A percentile compares a stretch with the other conserved stretches of the same genome.
phyloP scores from a whole-genome alignment of 2,113 vertebrate species.

The Cervus canadensis region DNA sequence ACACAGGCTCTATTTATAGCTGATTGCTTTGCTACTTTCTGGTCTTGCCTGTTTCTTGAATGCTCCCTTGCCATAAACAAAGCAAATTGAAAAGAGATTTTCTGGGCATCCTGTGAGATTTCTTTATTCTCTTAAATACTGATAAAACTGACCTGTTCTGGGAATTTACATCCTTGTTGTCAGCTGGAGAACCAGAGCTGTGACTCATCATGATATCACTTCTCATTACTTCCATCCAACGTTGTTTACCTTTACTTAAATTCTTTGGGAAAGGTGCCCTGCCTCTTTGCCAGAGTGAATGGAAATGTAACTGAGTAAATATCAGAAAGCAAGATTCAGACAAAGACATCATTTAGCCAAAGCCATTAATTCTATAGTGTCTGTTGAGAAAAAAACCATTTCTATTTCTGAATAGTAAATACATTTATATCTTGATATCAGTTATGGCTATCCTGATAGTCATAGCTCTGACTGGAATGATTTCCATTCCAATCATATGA shows the following conservation, averaged over 20 bases:
- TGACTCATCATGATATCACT: background rate
- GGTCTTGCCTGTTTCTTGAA: constrained; percentile 5
- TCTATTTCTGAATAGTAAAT: background rate
- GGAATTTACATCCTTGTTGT: background rate
- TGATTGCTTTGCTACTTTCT: background rate
- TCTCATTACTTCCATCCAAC: background rate
- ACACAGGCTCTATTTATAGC: constrained; percentile 33
- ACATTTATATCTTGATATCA: background rate
- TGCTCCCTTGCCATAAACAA: background rate
- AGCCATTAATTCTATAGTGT: background rate
- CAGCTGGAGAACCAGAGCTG: background rate
- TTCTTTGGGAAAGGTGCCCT: background rate
- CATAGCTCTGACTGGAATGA: background rate
- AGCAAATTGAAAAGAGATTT: constrained; percentile 11
- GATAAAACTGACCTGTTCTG: constrained; percentile 19
- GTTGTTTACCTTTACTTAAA: background rate
- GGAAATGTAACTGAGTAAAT: constrained; percentile 16
- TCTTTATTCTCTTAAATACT: background rate
- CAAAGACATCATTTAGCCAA: background rate
- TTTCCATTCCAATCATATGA: background rate
- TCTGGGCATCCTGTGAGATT: background rate
- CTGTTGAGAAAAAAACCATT: background rate
- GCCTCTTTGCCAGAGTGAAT: background rate
- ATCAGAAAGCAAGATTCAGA: constrained; percentile 19
- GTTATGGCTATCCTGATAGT: background rate